Evolutionary conservation across 2,888 invertebrate genomes (phyloP), one percentile per base, ranked within the genome.

Genomic region (Protodeltote pygarga): DNA sequence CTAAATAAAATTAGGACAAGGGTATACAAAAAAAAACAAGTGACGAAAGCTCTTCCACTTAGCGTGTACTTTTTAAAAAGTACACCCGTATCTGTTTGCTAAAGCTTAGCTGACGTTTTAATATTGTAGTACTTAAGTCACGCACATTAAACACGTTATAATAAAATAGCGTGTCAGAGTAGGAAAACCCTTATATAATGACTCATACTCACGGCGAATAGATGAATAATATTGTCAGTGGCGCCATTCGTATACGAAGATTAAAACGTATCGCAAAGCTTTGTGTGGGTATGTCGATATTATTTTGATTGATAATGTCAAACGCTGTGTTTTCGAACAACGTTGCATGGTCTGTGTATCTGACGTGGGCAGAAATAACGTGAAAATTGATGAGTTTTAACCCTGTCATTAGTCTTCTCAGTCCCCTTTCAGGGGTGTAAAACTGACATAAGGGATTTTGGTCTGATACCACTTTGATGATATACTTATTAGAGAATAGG

Each of bases 321-420:
- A 13, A 20, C 16, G 14, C 35, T 32, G 34, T 37, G 52, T 8
- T 25, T 34, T 58, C 32, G 35, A n/a, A n/a, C 11, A 33, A 38
- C 32, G 13, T 5, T 17, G 16, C 8, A 11, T 16, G 2, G 4
- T 32, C 13, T 9, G 25, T 17, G n/a, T 35, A 11, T n/a, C n/a
- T 31, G 38, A 46, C 35, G 21, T 34, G 21, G 34, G 15, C 33
- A 23, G 33, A 29, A 33, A 20, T 53, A 28, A 31, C 61, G 38
- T 46, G 34, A 32, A 39, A 61, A 55, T 55, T 55, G 53, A 55
- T 55, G 53, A 55, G 55, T 27, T 60, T 60, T 25, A 45, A 34
- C 53, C 53, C 61, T 60, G 29, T 52, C 61, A 60, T 55, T 38
- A 34, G 52, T 61, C 61, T 34, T 23, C 38, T 45, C 37, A 45